Evolutionary conservation across 2,888 invertebrate genomes (phyloP), one percentile per base, ranked within the genome.

Genomic region (Danaus chrysippus): DNA sequence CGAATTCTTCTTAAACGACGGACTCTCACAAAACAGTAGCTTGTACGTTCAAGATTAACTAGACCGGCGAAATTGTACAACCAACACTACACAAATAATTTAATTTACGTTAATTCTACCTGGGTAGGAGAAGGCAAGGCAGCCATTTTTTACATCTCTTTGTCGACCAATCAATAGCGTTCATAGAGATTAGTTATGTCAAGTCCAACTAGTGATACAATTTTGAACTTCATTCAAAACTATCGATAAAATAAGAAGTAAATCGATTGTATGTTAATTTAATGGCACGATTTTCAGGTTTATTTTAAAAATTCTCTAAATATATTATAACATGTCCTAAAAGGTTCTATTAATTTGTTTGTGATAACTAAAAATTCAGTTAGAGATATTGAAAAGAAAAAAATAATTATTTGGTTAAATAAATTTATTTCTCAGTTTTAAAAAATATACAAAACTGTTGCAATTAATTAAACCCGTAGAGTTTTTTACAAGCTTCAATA

Each of bases 111-210:
- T 76, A 80, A 71, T 83, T 89, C 91, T 94, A 95, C 95, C 95
- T 95, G 95, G 90, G 94, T 94, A 92, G 95, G 95, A 92, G 95
- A 95, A 92, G 95, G 95, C 94, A 95, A 92, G 90, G 95, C 93
- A 93, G 95, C 95, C 95, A 95, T 95, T 94, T 95, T 94, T 91
- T 84, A 91, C 91, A 91, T 91, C 87, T 90, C 91, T 84, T 84
- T 84, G 79, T 86, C 82, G 89, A 91, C 91, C 91, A 91, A 91
- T 91, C 91, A 91, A 91, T 91, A 91, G 87, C 82, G 77, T 80
- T 72, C 86, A 90, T 81, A 84, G 85, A 87, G 79, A 77, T 80
- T 84, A 86, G 87, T 87, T 86, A 81, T 77, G 71, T 66, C 58
- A 65, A 59, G 61, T 60, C 63, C 53, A 57, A 67, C 61, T 61